phyloP scores from a whole-genome alignment of 2,797 vertebrate genomes.

The Brachyrhaphis roseni region DNA sequence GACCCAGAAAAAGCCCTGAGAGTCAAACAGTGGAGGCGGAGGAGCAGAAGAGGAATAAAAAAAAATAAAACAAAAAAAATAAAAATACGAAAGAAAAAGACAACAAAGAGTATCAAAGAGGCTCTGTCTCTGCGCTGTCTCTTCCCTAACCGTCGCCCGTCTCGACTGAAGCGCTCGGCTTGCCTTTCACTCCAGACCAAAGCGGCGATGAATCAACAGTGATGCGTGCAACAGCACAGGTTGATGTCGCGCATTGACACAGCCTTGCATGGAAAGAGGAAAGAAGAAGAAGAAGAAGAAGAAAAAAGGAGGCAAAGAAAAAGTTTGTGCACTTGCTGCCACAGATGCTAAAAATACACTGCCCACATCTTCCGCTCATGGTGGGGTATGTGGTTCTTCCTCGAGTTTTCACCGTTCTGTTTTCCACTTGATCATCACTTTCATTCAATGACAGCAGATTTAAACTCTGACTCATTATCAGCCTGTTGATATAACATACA shows the following conservation, averaged over 20 bases:
- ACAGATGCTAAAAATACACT: slow-evolving; percentile 79
- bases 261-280: slow-evolving; percentile 50
- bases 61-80: background rate
- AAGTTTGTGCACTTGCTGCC: slow-evolving; percentile 73
- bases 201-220: slow-evolving; percentile 66
- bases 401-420: slow-evolving; percentile 47
- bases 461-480: slow-evolving; percentile 19
- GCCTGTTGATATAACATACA: slow-evolving; percentile 40
- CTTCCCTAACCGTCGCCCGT: slow-evolving; percentile 75
- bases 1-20: slow-evolving; percentile 66
- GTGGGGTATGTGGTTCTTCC: slow-evolving; percentile 62
- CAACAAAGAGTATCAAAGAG: slow-evolving; percentile 73
- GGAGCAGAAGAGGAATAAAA: slow-evolving; percentile 27
- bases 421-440: slow-evolving; percentile 54
- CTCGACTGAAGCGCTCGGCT: slow-evolving; percentile 71
- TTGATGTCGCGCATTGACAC: slow-evolving; percentile 69
- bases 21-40: slow-evolving; percentile 66
- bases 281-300: slow-evolving; percentile 11
- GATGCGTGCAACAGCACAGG: slow-evolving; percentile 72
- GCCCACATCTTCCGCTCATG: slow-evolving; percentile 71
- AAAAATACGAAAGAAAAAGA: slow-evolving; percentile 30
- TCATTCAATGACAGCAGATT: slow-evolving; percentile 13
- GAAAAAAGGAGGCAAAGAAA: slow-evolving; percentile 33
- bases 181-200: slow-evolving; percentile 71
- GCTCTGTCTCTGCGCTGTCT: slow-evolving; percentile 63